A percentile compares a stretch with the other conserved stretches of the same genome.
Conservation (phyloP, 2,113 vertebrate species). For the Microcebus tavaratra region DNA sequence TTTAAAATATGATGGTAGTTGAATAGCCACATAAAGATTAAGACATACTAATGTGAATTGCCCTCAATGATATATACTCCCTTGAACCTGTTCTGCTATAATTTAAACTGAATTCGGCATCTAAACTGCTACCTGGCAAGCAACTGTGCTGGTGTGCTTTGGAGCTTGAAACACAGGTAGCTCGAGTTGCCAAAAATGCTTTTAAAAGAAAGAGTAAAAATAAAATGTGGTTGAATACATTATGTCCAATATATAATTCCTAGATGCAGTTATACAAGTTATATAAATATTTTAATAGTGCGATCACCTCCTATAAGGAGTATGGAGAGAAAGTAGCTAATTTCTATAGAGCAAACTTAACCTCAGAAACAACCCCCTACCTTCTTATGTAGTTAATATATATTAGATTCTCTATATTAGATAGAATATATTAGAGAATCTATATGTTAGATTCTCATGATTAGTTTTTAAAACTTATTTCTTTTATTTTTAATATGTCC, state of each 20-base stretch:
- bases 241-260: slow-evolving; percentile 18
- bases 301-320: not conserved
- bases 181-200: slow-evolving; percentile 65
- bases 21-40: not conserved
- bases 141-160: not conserved
- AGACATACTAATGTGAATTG: slow-evolving; percentile 19
- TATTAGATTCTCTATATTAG: not conserved
- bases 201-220: slow-evolving; percentile 64
- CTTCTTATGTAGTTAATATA: not conserved
- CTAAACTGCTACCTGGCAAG: not conserved
- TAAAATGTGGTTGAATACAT: slow-evolving; percentile 52
- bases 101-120: slow-evolving; percentile 20
- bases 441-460: not conserved
- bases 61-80: not conserved
- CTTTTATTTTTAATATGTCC: not conserved
- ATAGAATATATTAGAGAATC: no score
- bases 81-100: not conserved
- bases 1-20: slow-evolving; percentile 22
- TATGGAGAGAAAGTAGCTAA: not conserved
- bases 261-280: slow-evolving; percentile 25
- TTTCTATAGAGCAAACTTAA: not conserved
- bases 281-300: slow-evolving; percentile 60
- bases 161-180: not conserved
- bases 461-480: not conserved
- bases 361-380: not conserved